Evolutionary conservation across 2,888 invertebrate species (phyloP).

Genomic region (Drepanosiphum platanoidis): DNA sequence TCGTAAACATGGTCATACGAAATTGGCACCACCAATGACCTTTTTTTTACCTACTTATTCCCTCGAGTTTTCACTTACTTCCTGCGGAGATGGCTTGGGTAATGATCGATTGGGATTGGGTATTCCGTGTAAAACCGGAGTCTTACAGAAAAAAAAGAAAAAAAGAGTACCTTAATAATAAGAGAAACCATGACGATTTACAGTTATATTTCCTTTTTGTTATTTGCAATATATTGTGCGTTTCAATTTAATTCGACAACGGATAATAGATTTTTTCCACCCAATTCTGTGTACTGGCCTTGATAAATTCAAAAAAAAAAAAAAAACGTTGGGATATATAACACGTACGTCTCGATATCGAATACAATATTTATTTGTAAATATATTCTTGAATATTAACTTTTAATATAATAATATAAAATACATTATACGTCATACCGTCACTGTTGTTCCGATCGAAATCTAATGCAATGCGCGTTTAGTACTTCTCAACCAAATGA

Average conservation of each 20-base stretch:
- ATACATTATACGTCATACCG: neutral
- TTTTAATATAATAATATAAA: too few relatives aligned
- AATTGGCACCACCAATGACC: slow-evolving; percentile 51
- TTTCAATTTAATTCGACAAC: slow-evolving; percentile 36
- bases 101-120: slow-evolving; percentile 40
- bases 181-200: slow-evolving; percentile 44
- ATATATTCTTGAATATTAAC: neutral
- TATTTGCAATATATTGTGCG: slow-evolving; percentile 15
- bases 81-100: slow-evolving; percentile 45
- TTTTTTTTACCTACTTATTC: slow-evolving; percentile 43
- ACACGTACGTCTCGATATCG: neutral
- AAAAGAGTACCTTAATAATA: neutral
- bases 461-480: neutral
- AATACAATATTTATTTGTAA: neutral
- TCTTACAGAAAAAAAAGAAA: neutral
- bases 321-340: too few relatives aligned
- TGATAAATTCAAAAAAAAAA: neutral
- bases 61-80: slow-evolving; percentile 53
- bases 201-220: slow-evolving; percentile 57
- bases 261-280: slow-evolving; percentile 9
- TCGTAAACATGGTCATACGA: slow-evolving; percentile 23
- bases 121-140: slow-evolving; percentile 25
- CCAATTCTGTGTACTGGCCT: neutral
- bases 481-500: too few relatives aligned
- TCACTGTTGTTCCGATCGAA: neutral